Conservation (phyloP, 2,888 invertebrate species). For the Melieria picta region DNA sequence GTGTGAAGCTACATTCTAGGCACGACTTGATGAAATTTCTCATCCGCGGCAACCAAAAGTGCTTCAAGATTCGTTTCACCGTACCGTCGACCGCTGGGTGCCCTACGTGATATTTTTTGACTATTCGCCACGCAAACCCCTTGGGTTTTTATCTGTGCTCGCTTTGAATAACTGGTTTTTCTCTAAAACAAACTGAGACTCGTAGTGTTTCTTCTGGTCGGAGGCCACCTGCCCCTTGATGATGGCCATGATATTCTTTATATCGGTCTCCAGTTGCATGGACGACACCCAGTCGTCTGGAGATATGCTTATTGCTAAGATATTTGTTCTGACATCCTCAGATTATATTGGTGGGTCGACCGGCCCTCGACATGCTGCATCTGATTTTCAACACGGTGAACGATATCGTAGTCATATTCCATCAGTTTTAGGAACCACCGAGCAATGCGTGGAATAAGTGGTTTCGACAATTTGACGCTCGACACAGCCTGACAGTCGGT, state of each 20-base stretch:
- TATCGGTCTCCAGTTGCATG: slow-evolving; percentile 21
- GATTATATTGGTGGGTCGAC: slow-evolving; percentile 12
- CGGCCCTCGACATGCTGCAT: slow-evolving; percentile 34
- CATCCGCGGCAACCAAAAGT: no score
- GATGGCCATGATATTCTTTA: no score
- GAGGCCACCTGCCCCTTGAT: no score
- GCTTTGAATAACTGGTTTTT: no score
- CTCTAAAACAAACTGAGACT: no score
- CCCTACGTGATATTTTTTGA: background rate
- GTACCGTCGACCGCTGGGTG: no score
- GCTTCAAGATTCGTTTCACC: no score
- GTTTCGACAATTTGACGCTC: background rate
- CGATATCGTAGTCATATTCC: slow-evolving; percentile 40
- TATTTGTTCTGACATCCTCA: slow-evolving; percentile 18
- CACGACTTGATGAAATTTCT: no score
- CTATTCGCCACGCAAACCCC: background rate
- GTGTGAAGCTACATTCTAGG: no score
- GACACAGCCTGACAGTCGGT: slow-evolving; percentile 19
- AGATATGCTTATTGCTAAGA: slow-evolving; percentile 18
- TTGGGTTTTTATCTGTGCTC: no score
- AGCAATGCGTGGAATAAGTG: slow-evolving; percentile 50
- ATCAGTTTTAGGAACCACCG: slow-evolving; percentile 48
- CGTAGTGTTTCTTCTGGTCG: no score
- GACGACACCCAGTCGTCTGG: slow-evolving; percentile 30
- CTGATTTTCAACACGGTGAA: background rate